These are phyloP conservation scores for Drepana arcuata DNA, from an alignment of 1,140 invertebrate species.

Conservation along the genomic window DNA sequence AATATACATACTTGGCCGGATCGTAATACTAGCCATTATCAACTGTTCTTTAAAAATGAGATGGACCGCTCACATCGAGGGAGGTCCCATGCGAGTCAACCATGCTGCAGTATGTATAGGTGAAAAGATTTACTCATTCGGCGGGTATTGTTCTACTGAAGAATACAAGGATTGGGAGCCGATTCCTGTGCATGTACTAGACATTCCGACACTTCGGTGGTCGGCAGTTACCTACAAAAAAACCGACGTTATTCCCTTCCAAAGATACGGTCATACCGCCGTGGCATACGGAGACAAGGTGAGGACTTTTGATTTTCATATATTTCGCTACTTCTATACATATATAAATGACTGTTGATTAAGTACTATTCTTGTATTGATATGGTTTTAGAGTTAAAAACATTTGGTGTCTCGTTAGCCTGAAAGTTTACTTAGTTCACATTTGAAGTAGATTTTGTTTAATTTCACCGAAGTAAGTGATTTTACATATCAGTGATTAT, in stretches of 20 bases:
- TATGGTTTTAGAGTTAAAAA: too few species aligned
- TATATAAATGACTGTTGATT: too few species aligned
- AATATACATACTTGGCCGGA: too few species aligned
- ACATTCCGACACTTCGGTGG: constrained; percentile 81
- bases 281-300: constrained; percentile 83
- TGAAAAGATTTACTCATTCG: constrained; percentile 90
- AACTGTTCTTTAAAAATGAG: constrained; percentile 30
- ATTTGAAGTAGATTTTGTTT: too few species aligned
- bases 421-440: too few species aligned
- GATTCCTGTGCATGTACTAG: constrained; percentile 91
- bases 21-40: too few species aligned
- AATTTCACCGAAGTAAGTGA: too few species aligned
- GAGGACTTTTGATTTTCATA: constrained; percentile 4
- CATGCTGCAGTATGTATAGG: constrained; percentile 91
- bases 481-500: too few species aligned
- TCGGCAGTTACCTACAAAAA: constrained; percentile 42
- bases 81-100: constrained; percentile 86
- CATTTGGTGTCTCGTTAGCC: too few species aligned
- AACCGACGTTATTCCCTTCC: constrained; percentile 41
- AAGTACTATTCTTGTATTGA: too few species aligned
- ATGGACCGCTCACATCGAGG: constrained; percentile 88
- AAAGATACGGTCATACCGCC: constrained; percentile 89
- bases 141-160: constrained; percentile 85
- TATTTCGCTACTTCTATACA: too few species aligned
- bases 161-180: constrained; percentile 81